Conservation (phyloP, 2,797 vertebrate genomes). For the Pachyuromys duprasi region DNA sequence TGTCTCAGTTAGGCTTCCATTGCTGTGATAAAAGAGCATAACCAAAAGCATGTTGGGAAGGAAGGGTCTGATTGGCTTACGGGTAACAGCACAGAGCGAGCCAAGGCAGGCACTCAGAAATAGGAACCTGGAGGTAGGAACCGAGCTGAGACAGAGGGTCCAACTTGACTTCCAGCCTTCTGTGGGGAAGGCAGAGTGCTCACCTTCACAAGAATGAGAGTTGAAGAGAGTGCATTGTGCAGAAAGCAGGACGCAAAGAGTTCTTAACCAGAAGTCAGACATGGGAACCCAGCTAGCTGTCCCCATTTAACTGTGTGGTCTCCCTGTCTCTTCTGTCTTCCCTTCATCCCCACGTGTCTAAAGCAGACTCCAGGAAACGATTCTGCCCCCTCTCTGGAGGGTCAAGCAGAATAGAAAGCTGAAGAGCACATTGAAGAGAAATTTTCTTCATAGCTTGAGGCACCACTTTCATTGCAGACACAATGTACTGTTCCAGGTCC, state of each 20-base stretch:
- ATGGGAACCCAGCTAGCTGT: background rate
- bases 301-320: background rate
- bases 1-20: background rate
- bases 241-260: background rate
- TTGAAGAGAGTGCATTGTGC: background rate
- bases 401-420: background rate
- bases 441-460: background rate
- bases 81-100: background rate
- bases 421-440: background rate
- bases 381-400: background rate
- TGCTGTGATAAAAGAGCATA: background rate
- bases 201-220: constrained; percentile 20
- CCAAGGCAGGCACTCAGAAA: background rate
- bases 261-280: background rate
- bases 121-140: background rate
- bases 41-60: background rate
- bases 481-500: background rate
- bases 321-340: background rate
- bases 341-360: background rate
- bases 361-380: background rate
- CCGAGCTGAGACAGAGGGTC: background rate
- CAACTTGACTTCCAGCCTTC: background rate
- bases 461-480: background rate
- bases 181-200: background rate
- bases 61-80: background rate